Evolutionary conservation across 1,140 invertebrate species (phyloP).

Genomic region (Microplitis mediator): DNA sequence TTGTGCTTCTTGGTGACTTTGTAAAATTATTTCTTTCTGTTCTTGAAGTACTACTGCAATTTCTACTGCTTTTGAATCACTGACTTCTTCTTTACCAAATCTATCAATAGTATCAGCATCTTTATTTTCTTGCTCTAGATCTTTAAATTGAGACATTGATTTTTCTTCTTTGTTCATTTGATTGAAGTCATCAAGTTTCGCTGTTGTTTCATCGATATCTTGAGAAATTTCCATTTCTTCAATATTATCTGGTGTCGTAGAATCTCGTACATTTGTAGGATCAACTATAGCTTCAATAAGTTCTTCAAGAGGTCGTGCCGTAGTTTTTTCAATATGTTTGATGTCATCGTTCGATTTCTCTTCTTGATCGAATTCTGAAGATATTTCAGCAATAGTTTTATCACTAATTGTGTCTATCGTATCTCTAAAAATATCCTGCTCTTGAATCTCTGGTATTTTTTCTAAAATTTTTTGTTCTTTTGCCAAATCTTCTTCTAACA

Average conservation of each 20-base stretch:
- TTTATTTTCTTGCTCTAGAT: not conserved
- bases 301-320: conserved; percentile 41
- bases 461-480: conserved; percentile 26
- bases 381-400: conserved; percentile 1
- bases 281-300: conserved; percentile 45
- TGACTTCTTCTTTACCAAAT: not conserved
- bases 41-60: not conserved
- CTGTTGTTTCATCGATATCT: not conserved
- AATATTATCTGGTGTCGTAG: conserved; percentile 22
- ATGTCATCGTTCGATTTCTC: conserved; percentile 31
- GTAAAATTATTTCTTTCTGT: not conserved
- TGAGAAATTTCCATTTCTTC: not conserved
- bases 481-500: conserved; percentile 34
- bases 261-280: conserved; percentile 23
- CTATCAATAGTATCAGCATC: not conserved
- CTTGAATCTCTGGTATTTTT: not conserved
- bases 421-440: not conserved
- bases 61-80: not conserved
- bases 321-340: conserved; percentile 40
- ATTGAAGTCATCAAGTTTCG: not conserved
- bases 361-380: not conserved
- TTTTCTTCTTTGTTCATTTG: not conserved
- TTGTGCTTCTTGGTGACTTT: not conserved
- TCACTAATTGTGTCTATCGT: not conserved
- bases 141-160: not conserved